Evolutionary conservation across 64 coral and sea anemone genomes (phyloP).

Genomic region (Porites lutea): DNA sequence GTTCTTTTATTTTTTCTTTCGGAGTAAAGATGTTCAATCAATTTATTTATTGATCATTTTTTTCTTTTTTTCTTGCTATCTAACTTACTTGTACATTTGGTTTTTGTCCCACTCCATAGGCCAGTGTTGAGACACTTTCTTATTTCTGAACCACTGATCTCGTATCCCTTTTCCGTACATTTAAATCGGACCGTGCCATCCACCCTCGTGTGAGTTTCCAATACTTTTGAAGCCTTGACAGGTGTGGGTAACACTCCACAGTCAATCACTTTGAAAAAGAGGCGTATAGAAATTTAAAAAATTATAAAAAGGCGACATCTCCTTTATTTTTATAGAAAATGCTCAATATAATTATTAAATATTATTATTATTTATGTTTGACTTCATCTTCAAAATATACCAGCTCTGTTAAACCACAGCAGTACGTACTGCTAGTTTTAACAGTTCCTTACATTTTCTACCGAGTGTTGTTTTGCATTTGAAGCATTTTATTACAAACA

Average conservation of each 20-base stretch:
- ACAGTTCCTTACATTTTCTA: too few relatives aligned
- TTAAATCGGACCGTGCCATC: constrained; percentile 11
- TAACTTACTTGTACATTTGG: constrained; percentile 55
- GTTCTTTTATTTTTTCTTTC: too few relatives aligned
- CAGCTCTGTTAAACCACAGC: too few relatives aligned
- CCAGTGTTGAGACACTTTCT: constrained; percentile 39
- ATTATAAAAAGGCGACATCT: not conserved
- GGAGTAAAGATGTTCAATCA: too few relatives aligned
- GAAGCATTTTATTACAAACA: too few relatives aligned
- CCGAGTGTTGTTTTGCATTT: too few relatives aligned
- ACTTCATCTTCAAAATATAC: too few relatives aligned
- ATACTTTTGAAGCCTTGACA: not conserved
- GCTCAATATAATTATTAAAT: not conserved
- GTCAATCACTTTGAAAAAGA: constrained; percentile 17
- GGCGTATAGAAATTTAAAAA: not conserved
- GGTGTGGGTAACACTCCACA: constrained; percentile 52
- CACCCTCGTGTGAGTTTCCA: constrained; percentile 19
- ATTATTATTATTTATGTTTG: too few relatives aligned
- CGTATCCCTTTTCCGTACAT: constrained; percentile 53
- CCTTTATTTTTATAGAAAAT: not conserved
- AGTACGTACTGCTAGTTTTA: too few relatives aligned
- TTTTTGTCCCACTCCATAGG: constrained; percentile 21
- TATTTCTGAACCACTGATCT: constrained; percentile 34
- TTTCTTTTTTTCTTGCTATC: not conserved
- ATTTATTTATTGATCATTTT: not conserved